These are phyloP conservation scores for Taphrorychus bicolor DNA, from an alignment of 2,888 invertebrate species.

Conservation along the genomic window DNA sequence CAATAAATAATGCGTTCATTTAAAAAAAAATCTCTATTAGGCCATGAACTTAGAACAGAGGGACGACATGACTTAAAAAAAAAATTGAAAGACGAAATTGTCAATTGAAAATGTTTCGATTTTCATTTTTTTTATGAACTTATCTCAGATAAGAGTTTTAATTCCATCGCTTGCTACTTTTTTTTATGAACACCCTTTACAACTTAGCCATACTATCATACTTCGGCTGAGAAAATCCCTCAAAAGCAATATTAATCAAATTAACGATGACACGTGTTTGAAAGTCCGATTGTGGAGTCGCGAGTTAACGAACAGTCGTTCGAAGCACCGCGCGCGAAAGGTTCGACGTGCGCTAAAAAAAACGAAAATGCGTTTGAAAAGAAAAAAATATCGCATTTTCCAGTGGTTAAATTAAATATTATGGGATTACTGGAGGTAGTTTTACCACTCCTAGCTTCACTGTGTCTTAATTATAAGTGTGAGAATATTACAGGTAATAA, in stretches of 20 bases:
- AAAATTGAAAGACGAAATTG: too few relatives aligned
- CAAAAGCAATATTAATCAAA: slow-evolving; percentile 7
- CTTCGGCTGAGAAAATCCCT: too few relatives aligned
- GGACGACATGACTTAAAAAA: too few relatives aligned
- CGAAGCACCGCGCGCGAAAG: background rate
- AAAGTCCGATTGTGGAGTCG: background rate
- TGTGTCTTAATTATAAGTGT: slow-evolving; percentile 47
- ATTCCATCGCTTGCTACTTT: too few relatives aligned
- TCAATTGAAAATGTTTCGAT: too few relatives aligned
- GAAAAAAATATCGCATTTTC: slow-evolving; percentile 7
- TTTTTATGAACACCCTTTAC: too few relatives aligned
- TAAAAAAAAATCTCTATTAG: too few relatives aligned
- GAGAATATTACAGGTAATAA: slow-evolving; percentile 19
- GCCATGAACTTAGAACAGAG: too few relatives aligned
- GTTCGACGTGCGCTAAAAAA: background rate
- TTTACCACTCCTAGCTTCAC: slow-evolving; percentile 36
- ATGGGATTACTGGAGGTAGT: slow-evolving; percentile 47
- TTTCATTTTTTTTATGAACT: too few relatives aligned
- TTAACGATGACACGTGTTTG: slow-evolving; percentile 19
- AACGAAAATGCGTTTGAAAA: slow-evolving; percentile 31
- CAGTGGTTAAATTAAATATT: background rate
- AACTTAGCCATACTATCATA: too few relatives aligned
- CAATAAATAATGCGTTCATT: too few relatives aligned
- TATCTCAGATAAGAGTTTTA: too few relatives aligned
- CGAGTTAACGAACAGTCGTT: background rate